Conservation (phyloP, 37 sponge, comb jelly and placozoan genomes). For the Eunapius fragilis region DNA sequence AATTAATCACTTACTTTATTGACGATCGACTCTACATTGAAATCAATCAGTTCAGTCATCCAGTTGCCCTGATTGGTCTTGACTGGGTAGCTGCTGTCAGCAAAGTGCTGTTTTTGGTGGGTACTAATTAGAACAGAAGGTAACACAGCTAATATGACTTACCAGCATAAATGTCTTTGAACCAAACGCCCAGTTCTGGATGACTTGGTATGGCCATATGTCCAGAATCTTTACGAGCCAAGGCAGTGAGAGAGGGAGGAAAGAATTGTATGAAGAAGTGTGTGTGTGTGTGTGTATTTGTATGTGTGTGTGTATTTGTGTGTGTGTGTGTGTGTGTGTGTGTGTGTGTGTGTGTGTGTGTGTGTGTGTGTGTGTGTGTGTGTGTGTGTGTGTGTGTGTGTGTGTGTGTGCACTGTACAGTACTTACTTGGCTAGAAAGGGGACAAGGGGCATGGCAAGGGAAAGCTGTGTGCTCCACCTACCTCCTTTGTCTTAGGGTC, state of each 20-base stretch:
- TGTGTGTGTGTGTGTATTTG: constrained; percentile 36
- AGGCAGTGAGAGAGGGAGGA: too few relatives aligned
- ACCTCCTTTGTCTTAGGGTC: constrained; percentile 33
- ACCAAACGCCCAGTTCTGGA: constrained; percentile 53
- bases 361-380: constrained; percentile 32
- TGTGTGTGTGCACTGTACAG: too few relatives aligned
- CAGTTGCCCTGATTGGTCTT: constrained; percentile 59
- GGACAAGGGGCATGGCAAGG: neutral
- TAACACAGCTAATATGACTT: neutral
- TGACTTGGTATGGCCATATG: constrained; percentile 43
- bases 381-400: constrained; percentile 6
- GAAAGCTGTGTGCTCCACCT: too few relatives aligned
- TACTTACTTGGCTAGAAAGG: neutral
- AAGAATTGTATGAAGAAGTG: constrained; percentile 7
- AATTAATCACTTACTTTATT: too few relatives aligned
- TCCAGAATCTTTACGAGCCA: constrained; percentile 28
- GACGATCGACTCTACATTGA: constrained; percentile 25
- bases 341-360: constrained; percentile 32
- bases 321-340: constrained; percentile 9
- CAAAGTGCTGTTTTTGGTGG: constrained; percentile 24
- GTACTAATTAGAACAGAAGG: neutral
- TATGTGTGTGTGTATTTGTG: constrained; percentile 11
- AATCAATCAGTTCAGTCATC: constrained; percentile 45
- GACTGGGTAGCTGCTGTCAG: constrained; percentile 43
- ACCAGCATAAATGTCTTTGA: constrained; percentile 47